Base-by-base conservation (phyloP, 2,888 invertebrate genomes). In the Spilarctia lutea region DNA sequence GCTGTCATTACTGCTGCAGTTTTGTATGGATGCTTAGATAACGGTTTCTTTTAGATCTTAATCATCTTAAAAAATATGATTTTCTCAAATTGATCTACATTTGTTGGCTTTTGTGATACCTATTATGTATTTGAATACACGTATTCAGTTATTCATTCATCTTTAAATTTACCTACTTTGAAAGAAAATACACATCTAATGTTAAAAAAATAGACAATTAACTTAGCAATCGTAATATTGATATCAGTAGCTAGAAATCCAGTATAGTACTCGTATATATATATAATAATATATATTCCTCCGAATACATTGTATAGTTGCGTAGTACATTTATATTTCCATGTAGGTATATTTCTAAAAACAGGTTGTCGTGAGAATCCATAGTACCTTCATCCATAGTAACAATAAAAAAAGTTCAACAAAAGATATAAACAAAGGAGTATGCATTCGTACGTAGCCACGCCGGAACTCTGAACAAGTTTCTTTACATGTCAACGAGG, bases 401-500 rank as follows among this genome's bases (percentile, higher is more conserved):
- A 68, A n/a, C n/a, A 73, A 73, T 48, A 63, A 73, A 76, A 65
- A 76, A 76, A 74, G 56, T 65, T n/a, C 65, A 67, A 35, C 52
- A 77, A 76, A 73, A 65, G 24, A 20, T 18, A 60, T 81, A 78
- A 80, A 80, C 81, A 85, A 81, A 80, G 77, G 42, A 75, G 68
- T 76, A 72, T 52, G 52, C 39, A 67, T 67, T 66, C 65, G 71
- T 63, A 74, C 66, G 65, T 68, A 63, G 75, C 69, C 60, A 84
- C 68, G 65, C 79, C 75, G 82, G 83, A 81, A 83, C 82, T 74
- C 6, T 11, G 30, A 78, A 76, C 78, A 75, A 79, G 84, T 83
- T 81, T 75, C 79, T 83, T 80, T 84, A 81, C 77, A 80, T 81
- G 82, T 81, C 73, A 65, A 80, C 84, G 69, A 75, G 74, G 73